Evolutionary conservation across 2,888 invertebrate species (phyloP).

Genomic region (Drosophila merina): DNA sequence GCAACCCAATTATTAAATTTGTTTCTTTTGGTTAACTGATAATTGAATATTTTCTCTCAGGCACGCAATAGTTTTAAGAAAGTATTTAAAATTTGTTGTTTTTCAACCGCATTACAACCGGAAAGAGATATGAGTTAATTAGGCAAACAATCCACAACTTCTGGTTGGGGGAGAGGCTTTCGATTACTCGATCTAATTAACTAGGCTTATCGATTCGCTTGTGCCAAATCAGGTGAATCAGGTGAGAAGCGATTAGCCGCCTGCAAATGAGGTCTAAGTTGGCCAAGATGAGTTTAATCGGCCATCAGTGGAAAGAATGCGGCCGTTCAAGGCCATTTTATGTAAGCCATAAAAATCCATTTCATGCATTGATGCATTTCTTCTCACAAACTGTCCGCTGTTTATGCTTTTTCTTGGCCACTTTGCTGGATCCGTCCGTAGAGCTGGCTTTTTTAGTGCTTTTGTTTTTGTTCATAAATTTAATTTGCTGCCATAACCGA

Average conservation of each 20-base stretch:
- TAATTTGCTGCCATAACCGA: slow-evolving; percentile 67
- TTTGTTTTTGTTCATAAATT: slow-evolving; percentile 68
- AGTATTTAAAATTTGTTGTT: not conserved
- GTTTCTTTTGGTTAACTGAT: slow-evolving; percentile 1
- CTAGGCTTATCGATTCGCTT: slow-evolving; percentile 35
- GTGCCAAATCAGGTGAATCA: slow-evolving; percentile 53
- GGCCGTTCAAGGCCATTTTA: slow-evolving; percentile 79
- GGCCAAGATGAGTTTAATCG: slow-evolving; percentile 26
- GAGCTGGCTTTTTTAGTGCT: slow-evolving; percentile 31
- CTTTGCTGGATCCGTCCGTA: slow-evolving; percentile 32
- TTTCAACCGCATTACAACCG: not conserved
- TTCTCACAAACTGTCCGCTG: slow-evolving; percentile 60
- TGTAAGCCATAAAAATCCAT: slow-evolving; percentile 79
- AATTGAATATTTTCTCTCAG: slow-evolving; percentile 4
- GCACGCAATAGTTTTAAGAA: slow-evolving; percentile 1
- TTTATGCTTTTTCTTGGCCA: slow-evolving; percentile 19
- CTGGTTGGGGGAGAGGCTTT: slow-evolving; percentile 18
- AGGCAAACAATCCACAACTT: slow-evolving; percentile 19
- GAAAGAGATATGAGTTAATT: not conserved
- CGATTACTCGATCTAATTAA: slow-evolving; percentile 43
- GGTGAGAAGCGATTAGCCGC: slow-evolving; percentile 45
- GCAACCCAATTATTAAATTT: slow-evolving; percentile 3
- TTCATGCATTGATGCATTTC: slow-evolving; percentile 80
- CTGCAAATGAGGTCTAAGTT: slow-evolving; percentile 26
- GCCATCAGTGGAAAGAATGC: slow-evolving; percentile 43